These are phyloP conservation scores for Nasonovia ribisnigri DNA, from an alignment of 2,888 invertebrate species.

Conservation along the genomic window DNA sequence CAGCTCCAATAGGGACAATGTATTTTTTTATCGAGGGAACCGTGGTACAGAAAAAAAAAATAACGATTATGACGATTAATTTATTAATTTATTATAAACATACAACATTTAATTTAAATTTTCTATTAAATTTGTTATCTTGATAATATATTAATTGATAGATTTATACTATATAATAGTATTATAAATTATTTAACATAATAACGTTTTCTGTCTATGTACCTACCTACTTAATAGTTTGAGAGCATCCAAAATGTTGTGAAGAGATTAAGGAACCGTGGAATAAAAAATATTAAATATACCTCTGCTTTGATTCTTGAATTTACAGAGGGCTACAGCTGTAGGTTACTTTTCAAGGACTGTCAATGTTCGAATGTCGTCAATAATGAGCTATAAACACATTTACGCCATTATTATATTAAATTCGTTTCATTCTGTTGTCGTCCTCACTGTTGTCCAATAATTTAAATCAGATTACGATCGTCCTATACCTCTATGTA, in stretches of 20 bases:
- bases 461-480: slow-evolving; percentile 31
- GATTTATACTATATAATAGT: neutral
- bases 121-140: too few species aligned
- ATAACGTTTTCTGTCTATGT: neutral
- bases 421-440: neutral
- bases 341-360: too few species aligned
- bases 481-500: neutral
- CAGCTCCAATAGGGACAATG: too few species aligned
- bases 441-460: neutral
- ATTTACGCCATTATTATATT: slow-evolving; percentile 23
- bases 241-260: neutral
- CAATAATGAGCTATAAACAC: slow-evolving; percentile 8
- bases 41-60: too few species aligned
- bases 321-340: neutral
- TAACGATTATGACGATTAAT: too few species aligned
- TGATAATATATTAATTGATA: too few species aligned
- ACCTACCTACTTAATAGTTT: neutral
- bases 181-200: neutral
- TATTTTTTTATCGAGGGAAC: too few species aligned
- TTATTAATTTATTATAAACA: too few species aligned
- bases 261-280: neutral
- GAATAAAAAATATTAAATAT: too few species aligned
- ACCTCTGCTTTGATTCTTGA: neutral
- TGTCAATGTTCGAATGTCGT: neutral
- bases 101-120: too few species aligned